These are phyloP conservation scores for Lateolabrax maculatus DNA, from an alignment of 2,797 vertebrate species.

Conservation along the genomic window DNA sequence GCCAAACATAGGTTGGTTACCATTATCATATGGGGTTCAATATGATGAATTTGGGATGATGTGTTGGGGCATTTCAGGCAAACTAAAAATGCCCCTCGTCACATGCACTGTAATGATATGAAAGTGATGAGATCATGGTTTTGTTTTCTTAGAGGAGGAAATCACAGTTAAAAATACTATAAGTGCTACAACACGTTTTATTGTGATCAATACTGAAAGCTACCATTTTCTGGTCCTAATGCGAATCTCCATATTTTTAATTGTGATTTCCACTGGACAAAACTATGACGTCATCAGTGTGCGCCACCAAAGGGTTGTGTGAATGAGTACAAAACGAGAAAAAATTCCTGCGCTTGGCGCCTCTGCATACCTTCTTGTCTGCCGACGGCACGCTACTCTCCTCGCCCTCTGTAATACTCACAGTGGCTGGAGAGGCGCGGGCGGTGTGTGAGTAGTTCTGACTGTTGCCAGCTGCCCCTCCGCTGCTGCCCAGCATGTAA, in stretches of 20 bases:
- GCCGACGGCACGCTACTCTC: conserved; percentile 90
- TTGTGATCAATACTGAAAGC: not conserved
- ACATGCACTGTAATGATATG: conserved; percentile 85
- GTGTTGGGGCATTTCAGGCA: conserved; percentile 72
- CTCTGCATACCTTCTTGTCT: conserved; percentile 91
- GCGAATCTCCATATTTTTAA: conserved; percentile 61
- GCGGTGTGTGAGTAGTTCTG: conserved; percentile 93
- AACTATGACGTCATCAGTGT: conserved; percentile 80
- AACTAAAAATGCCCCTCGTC: conserved; percentile 70
- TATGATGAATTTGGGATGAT: conserved; percentile 76
- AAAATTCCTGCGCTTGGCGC: conserved; percentile 78
- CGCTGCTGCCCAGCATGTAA: conserved; percentile 90
- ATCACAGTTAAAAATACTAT: conserved; percentile 70
- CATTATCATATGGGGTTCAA: conserved; percentile 58
- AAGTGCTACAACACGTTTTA: not conserved
- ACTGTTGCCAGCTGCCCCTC: conserved; percentile 79
- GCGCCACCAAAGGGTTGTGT: conserved; percentile 62
- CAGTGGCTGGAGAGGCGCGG: conserved; percentile 94
- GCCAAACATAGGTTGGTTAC: conserved; percentile 57
- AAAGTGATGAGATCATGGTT: conserved; percentile 81
- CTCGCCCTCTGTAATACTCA: conserved; percentile 92
- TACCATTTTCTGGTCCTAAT: conserved; percentile 1
- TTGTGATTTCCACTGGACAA: conserved; percentile 78
- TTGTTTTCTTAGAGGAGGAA: conserved; percentile 68
- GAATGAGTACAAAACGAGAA: conserved; percentile 76